Percentiles rank a stretch among this genome's conserved stretches.
Evolutionary conservation across 2,888 invertebrate species (phyloP).

Genomic region (Spodoptera littoralis): DNA sequence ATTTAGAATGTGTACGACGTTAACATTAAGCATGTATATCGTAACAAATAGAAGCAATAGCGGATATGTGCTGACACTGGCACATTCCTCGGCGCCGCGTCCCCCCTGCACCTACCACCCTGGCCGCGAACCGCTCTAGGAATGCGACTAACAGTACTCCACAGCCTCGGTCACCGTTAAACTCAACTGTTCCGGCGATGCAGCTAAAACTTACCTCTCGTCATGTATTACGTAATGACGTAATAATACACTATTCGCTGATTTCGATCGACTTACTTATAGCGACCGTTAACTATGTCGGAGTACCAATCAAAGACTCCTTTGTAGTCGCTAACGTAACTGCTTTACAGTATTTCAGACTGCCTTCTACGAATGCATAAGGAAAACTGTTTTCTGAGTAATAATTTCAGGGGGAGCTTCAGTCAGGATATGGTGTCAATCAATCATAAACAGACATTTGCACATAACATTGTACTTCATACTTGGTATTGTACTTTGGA

Average conservation of each 20-base stretch:
- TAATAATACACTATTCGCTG: constrained; percentile 67
- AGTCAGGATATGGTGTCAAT: not conserved
- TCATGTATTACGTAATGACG: constrained; percentile 67
- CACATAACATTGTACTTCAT: not conserved
- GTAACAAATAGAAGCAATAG: constrained; percentile 56
- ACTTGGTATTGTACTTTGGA: constrained; percentile 1
- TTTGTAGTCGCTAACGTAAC: constrained; percentile 36
- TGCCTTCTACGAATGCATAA: constrained; percentile 14
- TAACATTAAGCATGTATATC: constrained; percentile 39
- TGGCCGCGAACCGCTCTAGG: constrained; percentile 75
- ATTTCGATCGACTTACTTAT: constrained; percentile 49
- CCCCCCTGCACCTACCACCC: constrained; percentile 73
- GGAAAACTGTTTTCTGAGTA: constrained; percentile 22
- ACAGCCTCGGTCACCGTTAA: constrained; percentile 84
- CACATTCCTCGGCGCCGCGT: constrained; percentile 64
- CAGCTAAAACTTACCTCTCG: constrained; percentile 67
- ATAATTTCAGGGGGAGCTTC: constrained; percentile 7
- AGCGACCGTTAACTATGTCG: constrained; percentile 37
- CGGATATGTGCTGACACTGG: constrained; percentile 64
- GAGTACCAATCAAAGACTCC: constrained; percentile 43
- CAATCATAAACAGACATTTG: not conserved
- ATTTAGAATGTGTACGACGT: constrained; percentile 28
- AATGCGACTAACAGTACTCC: constrained; percentile 83
- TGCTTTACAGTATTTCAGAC: constrained; percentile 33
- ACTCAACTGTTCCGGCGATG: constrained; percentile 75